phyloP scores from a whole-genome alignment of 2,797 vertebrate species.

The Acipenser ruthenus region DNA sequence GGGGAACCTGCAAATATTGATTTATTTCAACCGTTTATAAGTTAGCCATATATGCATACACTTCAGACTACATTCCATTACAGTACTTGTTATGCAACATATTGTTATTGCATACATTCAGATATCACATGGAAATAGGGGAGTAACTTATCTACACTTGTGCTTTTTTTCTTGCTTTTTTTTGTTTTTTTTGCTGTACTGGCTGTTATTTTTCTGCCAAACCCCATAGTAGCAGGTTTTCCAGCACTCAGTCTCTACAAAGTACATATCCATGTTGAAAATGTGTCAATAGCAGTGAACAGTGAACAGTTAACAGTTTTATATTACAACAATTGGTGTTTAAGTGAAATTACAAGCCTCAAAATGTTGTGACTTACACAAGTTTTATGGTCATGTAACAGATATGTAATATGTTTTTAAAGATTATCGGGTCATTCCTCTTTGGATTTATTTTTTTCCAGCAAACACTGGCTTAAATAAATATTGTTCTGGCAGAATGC shows the following conservation, averaged over 20 bases:
- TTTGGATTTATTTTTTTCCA: slow-evolving; percentile 39
- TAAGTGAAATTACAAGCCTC: no score
- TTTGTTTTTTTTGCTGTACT: slow-evolving; percentile 8
- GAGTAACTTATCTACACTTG: slow-evolving; percentile 26
- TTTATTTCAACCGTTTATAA: no score
- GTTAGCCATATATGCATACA: no score
- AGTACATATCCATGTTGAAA: slow-evolving; percentile 10
- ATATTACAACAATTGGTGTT: not conserved
- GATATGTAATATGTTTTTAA: slow-evolving; percentile 34
- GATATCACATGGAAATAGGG: slow-evolving; percentile 43
- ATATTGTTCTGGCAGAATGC: slow-evolving; percentile 58
- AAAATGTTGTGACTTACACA: not conserved
- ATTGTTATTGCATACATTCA: slow-evolving; percentile 28
- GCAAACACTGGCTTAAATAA: slow-evolving; percentile 52
- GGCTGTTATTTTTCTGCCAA: slow-evolving; percentile 19
- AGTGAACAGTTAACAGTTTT: slow-evolving; percentile 28
- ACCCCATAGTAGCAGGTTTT: not conserved
- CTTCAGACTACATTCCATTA: no score
- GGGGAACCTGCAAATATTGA: no score
- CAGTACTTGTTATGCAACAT: not conserved
- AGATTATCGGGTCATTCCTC: slow-evolving; percentile 49
- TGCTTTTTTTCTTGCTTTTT: slow-evolving; percentile 17
- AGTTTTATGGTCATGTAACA: slow-evolving; percentile 6
- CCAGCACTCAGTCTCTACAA: no score
- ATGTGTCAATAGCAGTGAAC: slow-evolving; percentile 25